phyloP scores from a whole-genome alignment of 2,113 vertebrate genomes.

The Mellivora capensis region DNA sequence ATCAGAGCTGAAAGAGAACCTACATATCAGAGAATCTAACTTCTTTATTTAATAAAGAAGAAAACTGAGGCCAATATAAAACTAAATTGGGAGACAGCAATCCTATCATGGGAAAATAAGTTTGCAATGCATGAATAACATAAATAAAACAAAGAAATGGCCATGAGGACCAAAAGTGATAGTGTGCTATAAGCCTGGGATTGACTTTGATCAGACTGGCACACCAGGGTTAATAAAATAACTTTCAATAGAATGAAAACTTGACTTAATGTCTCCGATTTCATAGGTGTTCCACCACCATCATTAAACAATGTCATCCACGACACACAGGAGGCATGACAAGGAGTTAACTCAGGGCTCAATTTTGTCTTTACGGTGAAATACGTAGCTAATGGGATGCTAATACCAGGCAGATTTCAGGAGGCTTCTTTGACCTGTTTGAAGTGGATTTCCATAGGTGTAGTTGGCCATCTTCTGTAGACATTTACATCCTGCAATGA shows the following conservation, averaged over 20 bases:
- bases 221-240: background rate
- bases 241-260: conserved; percentile 8
- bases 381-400: background rate
- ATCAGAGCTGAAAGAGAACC: background rate
- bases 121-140: background rate
- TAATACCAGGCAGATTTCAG: background rate
- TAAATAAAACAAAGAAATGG: background rate
- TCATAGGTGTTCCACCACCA: background rate
- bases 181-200: background rate
- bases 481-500: background rate
- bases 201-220: background rate
- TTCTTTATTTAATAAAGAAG: conserved; percentile 31
- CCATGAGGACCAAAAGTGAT: background rate
- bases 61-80: background rate
- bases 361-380: background rate
- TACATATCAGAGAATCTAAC: background rate
- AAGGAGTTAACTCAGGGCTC: background rate
- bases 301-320: background rate
- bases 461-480: background rate
- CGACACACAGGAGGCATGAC: background rate
- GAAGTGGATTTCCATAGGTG: background rate
- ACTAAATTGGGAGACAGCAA: background rate
- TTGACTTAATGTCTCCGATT: background rate
- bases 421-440: background rate
- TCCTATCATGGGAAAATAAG: background rate